These are phyloP conservation scores for Drosophila pseudoobscura DNA, from an alignment of 1,140 invertebrate species.

Conservation along the genomic window DNA sequence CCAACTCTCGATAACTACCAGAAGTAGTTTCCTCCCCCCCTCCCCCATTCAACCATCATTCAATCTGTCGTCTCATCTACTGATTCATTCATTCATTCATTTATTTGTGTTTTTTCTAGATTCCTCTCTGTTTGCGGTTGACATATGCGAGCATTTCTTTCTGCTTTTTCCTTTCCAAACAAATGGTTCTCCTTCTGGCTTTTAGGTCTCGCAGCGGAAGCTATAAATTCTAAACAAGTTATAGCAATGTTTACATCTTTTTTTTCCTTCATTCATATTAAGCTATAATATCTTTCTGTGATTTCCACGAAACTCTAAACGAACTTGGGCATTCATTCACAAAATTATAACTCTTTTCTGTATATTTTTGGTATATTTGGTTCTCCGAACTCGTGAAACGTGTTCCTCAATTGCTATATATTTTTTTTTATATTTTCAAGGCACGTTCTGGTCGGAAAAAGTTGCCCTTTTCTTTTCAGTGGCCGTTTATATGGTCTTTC, in stretches of 20 bases:
- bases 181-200: conserved; percentile 26
- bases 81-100: conserved; percentile 38
- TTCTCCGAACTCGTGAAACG: conserved; percentile 62
- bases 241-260: conserved; percentile 25
- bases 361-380: conserved; percentile 14
- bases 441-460: conserved; percentile 67
- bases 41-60: conserved; percentile 15
- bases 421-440: conserved; percentile 31
- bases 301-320: conserved; percentile 55
- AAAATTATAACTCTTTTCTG: conserved; percentile 68
- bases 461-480: conserved; percentile 29
- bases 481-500: conserved; percentile 47
- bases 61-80: conserved; percentile 26
- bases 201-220: conserved; percentile 37
- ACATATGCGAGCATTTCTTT: conserved; percentile 65
- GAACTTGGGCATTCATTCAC: conserved; percentile 56
- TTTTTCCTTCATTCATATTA: conserved; percentile 38
- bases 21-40: too few species aligned
- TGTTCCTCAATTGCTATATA: conserved; percentile 54
- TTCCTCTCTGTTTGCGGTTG: conserved; percentile 32
- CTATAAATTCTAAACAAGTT: conserved; percentile 67
- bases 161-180: conserved; percentile 40
- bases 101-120: conserved; percentile 55
- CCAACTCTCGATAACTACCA: conserved; percentile 14
- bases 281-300: conserved; percentile 10